Base-by-base conservation (phyloP, 2,113 vertebrate species). In the Bambusicola thoracicus region DNA sequence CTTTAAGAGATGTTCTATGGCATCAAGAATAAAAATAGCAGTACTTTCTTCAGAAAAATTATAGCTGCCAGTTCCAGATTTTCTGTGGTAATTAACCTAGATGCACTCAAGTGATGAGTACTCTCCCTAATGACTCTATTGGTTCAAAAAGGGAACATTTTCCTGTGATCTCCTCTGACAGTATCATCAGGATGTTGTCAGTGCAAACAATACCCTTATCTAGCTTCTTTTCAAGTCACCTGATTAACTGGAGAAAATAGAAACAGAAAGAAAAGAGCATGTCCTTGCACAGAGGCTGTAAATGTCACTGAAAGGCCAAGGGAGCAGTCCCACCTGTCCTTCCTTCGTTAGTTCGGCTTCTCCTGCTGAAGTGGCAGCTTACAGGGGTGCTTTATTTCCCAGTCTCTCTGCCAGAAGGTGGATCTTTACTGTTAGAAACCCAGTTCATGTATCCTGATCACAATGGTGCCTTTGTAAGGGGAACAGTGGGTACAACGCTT, bases 131-230 rank as follows among this genome's bases (percentile, higher is more conserved):
- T 97, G 97, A 97, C 97, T 97, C 96, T 95, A 94, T 96, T 90
- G 90, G 90, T 96, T 98, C 97, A 97, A 97, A 97, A 97, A 96
- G 83, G 85, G 91, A 95, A 96, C 90, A 87, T 95, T 97, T 96
- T 96, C 97, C 96, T 98, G 97, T 97, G 97, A 98, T 98, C 98
- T 98, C 97, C 97, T 97, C 97, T 91, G 95, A 98, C 97, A 98
- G 97, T 97, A 98, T 98, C 98, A 98, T 98, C 98, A 95, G 98
- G 97, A 98, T 98, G 97, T 98, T 98, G 98, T 99, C 98, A 98
- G 85, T 94, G 94, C 97, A 98, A 97, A 99, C 98, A 99, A 99
- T 98, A 96, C 97, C 93, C 98, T 99, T 99, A 99, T 98, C 98
- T 98, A 97, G 86, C 96, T 97, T 97, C 98, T 98, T 98, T 99